Base-by-base conservation (phyloP, 2,113 vertebrate genomes). In the Oostethus manadensis region DNA sequence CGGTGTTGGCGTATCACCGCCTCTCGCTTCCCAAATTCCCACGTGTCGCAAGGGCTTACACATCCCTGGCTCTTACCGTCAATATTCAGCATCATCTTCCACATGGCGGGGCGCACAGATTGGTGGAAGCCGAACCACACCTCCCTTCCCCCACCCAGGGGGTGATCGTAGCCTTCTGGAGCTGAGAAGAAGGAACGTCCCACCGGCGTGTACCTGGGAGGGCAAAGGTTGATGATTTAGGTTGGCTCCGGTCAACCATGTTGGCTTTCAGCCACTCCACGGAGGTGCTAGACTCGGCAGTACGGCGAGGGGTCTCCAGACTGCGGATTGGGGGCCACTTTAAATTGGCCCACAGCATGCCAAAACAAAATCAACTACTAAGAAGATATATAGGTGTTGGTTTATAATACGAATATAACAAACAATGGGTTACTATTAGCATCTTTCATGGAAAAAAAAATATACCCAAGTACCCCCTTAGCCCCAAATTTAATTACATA, bases 41-140 rank as follows among this genome's bases (percentile, higher is more conserved):
- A 53, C 56, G 49, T 29, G 64, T 7, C 38, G 8, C 55, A 61
- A 60, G 17, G n/a, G 16, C n/a, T n/a, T n/a, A 17, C 21, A 56
- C 46, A 60, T 16, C 15, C 15, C 43, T 38, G 43, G 15, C 33
- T 53, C 92, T 92, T 66, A 99, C 97, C 97, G 67, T 99, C 97
- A 16, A 99, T 98, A 85, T 99, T 99, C 48, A 99, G 94, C 96
- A 98, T 98, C 97, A 99, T 99, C 89, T 99, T 99, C 97, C 97
- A 99, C 97, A 99, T 99, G 84, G 96, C 96, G 62, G 97, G 97
- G 13, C 97, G 91, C 66, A 99, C 97, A 26, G 97, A 99, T 45
- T 99, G 97, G 84, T 99, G 97, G 84, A 99, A 99, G 55, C 96
- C 97, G 77, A 99, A 99, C 97, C 97, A 99, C 60, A 99, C 97